Base-by-base conservation (phyloP, 2,888 invertebrate genomes). In the Mimas tiliae region DNA sequence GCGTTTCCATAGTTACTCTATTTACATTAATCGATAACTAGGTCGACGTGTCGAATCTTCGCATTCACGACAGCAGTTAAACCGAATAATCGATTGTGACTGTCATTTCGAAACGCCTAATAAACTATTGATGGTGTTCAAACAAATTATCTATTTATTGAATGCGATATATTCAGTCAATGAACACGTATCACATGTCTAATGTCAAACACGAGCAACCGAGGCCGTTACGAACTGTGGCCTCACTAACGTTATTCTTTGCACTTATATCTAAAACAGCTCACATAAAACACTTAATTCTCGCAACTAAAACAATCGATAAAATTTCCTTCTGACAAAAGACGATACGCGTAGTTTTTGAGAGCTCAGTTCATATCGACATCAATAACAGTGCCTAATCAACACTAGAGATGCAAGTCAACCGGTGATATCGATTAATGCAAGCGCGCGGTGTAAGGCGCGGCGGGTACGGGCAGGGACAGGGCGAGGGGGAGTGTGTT, bases 231-330 rank as follows among this genome's bases (percentile, higher is more conserved):
- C 58, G 58, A 58, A 58, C 58, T 33, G 58, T 19, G 19, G 11
- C 42, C 38, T 38, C 19, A 1, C 42, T 58, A n/a, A n/a, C n/a
- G n/a, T n/a, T n/a, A n/a, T n/a, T 34, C 6, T 42, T 55, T 34
- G 55, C 55, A 55, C 55, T 55, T 55, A 38, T 42, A 34, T 19
- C 58, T 58, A 42, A 42, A 58, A 58, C 58, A 38, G 58, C 42
- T 58, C 42, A 42, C 38, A 38, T 58, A 58, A 58, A 55, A 55
- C 55, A 58, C 58, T 58, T 38, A 19, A 58, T 12, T 38, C 58
- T 42, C 58, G 58, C 58, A 58, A 58, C 16, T 58, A 58, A 58
- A 58, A 58, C 58, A 58, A 58, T 58, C 58, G 58, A 58, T 58
- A 58, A 58, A 38, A 19, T 42, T 58, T 52, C 38, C 21, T n/a